Conservation (phyloP, 2,888 invertebrate species). For the Copidosoma aretas region DNA sequence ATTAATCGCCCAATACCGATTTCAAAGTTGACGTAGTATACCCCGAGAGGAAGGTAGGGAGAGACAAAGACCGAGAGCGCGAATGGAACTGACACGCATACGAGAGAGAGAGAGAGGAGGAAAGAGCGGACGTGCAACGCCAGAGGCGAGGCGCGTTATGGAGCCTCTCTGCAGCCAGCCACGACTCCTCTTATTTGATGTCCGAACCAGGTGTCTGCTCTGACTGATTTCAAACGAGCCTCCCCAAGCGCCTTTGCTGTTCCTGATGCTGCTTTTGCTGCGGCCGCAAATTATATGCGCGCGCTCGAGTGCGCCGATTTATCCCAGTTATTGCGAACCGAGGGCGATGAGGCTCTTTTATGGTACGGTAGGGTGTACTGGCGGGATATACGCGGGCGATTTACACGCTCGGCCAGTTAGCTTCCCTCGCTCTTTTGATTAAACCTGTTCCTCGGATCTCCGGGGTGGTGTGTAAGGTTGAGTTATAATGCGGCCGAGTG, state of each 20-base stretch:
- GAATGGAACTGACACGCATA: too few species aligned
- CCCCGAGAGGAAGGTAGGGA: too few species aligned
- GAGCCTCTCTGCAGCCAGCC: background rate
- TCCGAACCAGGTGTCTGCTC: conserved; percentile 52
- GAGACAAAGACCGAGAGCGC: too few species aligned
- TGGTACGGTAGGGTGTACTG: too few species aligned
- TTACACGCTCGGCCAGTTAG: conserved; percentile 27
- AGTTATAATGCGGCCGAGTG: too few species aligned
- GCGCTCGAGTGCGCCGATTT: conserved; percentile 9
- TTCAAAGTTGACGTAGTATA: conserved; percentile 57
- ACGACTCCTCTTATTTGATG: conserved; percentile 47
- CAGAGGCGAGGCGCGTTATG: background rate
- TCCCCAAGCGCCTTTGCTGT: background rate
- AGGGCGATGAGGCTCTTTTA: too few species aligned
- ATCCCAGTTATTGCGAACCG: conserved; percentile 9
- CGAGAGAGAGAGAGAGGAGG: too few species aligned
- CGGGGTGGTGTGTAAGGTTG: too few species aligned
- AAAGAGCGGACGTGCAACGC: background rate
- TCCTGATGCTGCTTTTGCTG: background rate
- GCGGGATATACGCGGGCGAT: too few species aligned
- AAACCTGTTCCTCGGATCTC: too few species aligned
- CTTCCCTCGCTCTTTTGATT: too few species aligned
- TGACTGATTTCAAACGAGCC: conserved; percentile 20
- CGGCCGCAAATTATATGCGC: background rate
- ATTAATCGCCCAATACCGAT: conserved; percentile 61